A percentile compares a stretch with the other conserved stretches of the same genome.
phyloP scores from a whole-genome alignment of 2,888 invertebrate genomes.

The Pecten maximus region DNA sequence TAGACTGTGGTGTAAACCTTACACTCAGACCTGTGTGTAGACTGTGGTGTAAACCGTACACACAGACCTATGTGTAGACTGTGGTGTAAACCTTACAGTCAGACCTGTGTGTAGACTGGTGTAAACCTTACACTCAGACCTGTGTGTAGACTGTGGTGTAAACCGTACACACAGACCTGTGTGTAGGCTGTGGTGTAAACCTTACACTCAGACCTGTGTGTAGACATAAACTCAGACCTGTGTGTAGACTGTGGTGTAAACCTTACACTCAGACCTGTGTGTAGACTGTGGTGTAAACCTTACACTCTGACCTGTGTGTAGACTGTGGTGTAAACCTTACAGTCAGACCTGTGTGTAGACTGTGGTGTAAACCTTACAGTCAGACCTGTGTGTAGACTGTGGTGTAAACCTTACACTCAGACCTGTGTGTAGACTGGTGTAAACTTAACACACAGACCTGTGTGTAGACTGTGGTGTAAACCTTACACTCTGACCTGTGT shows the following conservation, averaged over 20 bases:
- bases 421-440: too few relatives aligned
- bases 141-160: neutral
- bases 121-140: neutral
- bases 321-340: too few relatives aligned
- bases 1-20: neutral
- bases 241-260: too few relatives aligned
- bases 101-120: neutral
- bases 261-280: too few relatives aligned
- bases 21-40: neutral
- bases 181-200: neutral
- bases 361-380: too few relatives aligned
- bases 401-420: too few relatives aligned
- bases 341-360: too few relatives aligned
- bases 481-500: neutral
- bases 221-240: neutral
- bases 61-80: neutral
- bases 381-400: too few relatives aligned
- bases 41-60: neutral
- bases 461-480: neutral
- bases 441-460: neutral
- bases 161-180: neutral
- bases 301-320: too few relatives aligned
- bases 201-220: neutral
- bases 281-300: too few relatives aligned
- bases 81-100: neutral